Base-by-base conservation (phyloP, 2,888 invertebrate species). In the Mermis nigrescens region DNA sequence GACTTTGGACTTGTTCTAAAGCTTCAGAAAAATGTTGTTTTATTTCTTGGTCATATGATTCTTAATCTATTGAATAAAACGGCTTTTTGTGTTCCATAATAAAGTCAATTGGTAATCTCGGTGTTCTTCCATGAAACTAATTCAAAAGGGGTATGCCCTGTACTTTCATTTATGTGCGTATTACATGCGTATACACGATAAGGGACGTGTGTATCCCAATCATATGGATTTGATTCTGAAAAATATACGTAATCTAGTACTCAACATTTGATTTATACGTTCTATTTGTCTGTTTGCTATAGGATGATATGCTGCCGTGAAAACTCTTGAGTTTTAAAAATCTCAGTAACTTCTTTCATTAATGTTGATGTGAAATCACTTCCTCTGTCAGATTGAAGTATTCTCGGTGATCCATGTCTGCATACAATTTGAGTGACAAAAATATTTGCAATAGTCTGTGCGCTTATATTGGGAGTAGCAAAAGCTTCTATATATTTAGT, bases 381-480 rank as follows among this genome's bases (percentile, higher is more conserved):
- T 15, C 54, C 54, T 22, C 31, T 29, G 31, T 53, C 54, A 27
- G 31, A 53, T 15, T n/a, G 28, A 7, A 53, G 12, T 15, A 7
- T 53, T 15, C 31, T 27, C 4, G 54, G 54, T 31, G 54, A 12
- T 4, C 54, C 54, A 27, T 31, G 31, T 27, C 31, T 27, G 12
- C 27, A 29, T 15, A 53, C 31, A 29, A 53, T 29, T 7, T 31
- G 29, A 53, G 4, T 31, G 3, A 53, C 54, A 7, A 46, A 57
- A 1, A 67, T 63, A 19, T 59, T 53, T 0, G 72, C 70, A 4
- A 71, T 63, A 0, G 70, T 70, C 7, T 61, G 61, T 0, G 72
- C 66, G 48, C 65, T 66, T 27, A 68, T 67, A 46, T 71, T 66
- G 0, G 67, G 67, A 19, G 72, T 53, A 2, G 72, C 64, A 28